Conservation (phyloP, 2,888 invertebrate genomes). For the Chalcosyrphus nemorum region DNA sequence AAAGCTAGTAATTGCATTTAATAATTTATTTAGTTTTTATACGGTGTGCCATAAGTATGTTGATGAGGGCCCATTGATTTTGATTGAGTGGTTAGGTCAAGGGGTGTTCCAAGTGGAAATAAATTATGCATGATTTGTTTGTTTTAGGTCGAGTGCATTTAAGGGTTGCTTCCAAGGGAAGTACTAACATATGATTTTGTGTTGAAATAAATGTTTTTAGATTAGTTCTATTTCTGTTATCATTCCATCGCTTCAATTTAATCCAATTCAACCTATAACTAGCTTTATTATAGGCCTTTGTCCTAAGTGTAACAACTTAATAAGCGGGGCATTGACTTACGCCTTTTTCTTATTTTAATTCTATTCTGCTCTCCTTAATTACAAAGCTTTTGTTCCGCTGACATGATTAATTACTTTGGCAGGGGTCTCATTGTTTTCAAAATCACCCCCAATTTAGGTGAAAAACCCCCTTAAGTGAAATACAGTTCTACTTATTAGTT, state of each 20-base stretch:
- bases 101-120: neutral
- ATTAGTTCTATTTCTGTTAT: no score
- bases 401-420: slow-evolving; percentile 15
- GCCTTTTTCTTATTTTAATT: neutral
- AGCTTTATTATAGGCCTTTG: neutral
- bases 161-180: neutral
- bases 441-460: neutral
- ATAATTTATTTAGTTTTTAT: slow-evolving; percentile 16
- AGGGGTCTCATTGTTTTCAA: neutral
- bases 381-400: neutral
- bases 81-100: slow-evolving; percentile 26
- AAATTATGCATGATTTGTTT: neutral
- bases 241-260: no score
- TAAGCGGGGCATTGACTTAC: neutral
- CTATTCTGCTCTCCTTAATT: neutral
- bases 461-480: neutral
- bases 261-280: no score
- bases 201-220: no score
- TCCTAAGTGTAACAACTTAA: neutral
- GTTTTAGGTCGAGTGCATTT: neutral
- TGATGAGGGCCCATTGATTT: slow-evolving; percentile 18
- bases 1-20: slow-evolving; percentile 1
- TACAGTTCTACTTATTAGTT: slow-evolving; percentile 1
- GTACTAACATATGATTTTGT: no score
- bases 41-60: neutral